phyloP scores from a whole-genome alignment of 2,888 invertebrate genomes.

The Cephus pulcher region DNA sequence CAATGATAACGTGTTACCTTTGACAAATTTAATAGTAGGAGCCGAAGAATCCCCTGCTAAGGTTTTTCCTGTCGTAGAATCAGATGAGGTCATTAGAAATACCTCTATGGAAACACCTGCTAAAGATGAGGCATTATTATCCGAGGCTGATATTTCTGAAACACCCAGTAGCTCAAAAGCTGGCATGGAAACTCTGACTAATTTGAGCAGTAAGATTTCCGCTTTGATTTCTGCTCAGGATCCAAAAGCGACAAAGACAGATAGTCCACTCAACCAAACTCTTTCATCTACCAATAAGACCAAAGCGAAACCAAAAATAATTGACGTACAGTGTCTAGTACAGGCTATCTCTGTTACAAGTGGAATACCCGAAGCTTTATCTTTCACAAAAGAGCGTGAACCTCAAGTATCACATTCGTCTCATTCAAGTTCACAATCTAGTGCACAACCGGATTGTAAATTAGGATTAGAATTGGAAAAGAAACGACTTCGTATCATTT shows the following conservation, averaged over 20 bases:
- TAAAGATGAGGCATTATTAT: constrained; percentile 49
- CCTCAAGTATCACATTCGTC: background rate
- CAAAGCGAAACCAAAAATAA: constrained; percentile 28
- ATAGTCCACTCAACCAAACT: constrained; percentile 1
- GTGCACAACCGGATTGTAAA: constrained; percentile 27
- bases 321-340: constrained; percentile 33
- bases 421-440: constrained; percentile 1
- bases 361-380: constrained; percentile 14
- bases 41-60: constrained; percentile 51
- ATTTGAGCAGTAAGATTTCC: constrained; percentile 54
- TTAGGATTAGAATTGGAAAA: constrained; percentile 46
- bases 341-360: constrained; percentile 18
- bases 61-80: constrained; percentile 44
- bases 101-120: constrained; percentile 52
- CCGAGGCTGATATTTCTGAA: constrained; percentile 56
- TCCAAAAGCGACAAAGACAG: constrained; percentile 13
- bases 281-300: background rate
- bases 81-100: constrained; percentile 14
- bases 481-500: constrained; percentile 51
- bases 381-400: background rate
- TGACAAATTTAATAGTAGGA: background rate
- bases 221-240: constrained; percentile 43
- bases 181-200: constrained; percentile 53
- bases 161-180: constrained; percentile 58
- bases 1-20: background rate